A percentile compares a stretch with the other conserved stretches of the same genome.
phyloP scores from a whole-genome alignment of 2,888 invertebrate species.

The Magallana nippona region DNA sequence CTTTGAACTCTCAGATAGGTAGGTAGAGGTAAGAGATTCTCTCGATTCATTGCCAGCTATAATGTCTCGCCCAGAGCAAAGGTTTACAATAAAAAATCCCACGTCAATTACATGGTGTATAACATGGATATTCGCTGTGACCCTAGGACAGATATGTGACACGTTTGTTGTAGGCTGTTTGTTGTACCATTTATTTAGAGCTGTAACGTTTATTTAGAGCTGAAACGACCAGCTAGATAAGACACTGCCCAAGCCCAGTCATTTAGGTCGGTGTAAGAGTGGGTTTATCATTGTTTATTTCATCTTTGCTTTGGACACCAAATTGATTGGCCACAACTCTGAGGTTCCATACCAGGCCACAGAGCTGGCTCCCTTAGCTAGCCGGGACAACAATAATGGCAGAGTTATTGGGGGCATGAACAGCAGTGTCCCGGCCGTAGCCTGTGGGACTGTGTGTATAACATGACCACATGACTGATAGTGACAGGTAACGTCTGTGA shows the following conservation, averaged over 20 bases:
- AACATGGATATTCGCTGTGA: too few species aligned
- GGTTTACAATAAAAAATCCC: background rate
- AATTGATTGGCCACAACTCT: background rate
- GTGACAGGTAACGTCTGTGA: background rate
- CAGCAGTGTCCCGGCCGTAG: background rate
- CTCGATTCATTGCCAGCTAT: background rate
- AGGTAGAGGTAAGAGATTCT: background rate
- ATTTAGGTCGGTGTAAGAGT: too few species aligned
- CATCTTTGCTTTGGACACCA: background rate
- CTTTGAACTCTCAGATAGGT: background rate
- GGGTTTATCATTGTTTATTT: slow-evolving; percentile 12
- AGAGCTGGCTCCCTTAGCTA: background rate
- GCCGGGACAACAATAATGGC: background rate
- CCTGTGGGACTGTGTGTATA: background rate
- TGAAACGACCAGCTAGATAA: too few species aligned
- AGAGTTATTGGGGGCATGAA: background rate
- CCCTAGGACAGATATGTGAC: too few species aligned
- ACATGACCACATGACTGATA: slow-evolving; percentile 5
- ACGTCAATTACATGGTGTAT: too few species aligned
- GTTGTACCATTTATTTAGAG: too few species aligned
- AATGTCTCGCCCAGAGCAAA: background rate
- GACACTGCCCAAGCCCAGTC: too few species aligned
- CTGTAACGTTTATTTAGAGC: too few species aligned
- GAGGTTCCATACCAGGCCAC: background rate
- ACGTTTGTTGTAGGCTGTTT: too few species aligned